Base-by-base conservation (phyloP, 2,113 vertebrate genomes). In the Eira barbara region DNA sequence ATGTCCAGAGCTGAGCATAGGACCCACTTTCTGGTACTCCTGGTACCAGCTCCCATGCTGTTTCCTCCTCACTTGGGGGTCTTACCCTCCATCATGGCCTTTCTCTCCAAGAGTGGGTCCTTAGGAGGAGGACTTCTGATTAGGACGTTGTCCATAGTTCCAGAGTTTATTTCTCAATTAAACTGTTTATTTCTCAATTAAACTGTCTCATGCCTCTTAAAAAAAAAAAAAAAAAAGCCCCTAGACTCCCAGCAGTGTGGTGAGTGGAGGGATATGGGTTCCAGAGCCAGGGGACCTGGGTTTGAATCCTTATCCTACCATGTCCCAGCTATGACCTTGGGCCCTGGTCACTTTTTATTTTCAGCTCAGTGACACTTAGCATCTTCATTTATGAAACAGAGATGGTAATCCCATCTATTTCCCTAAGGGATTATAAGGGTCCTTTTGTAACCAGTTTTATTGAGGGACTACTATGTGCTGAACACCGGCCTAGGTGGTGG, bases 141-240 rank as follows among this genome's bases (percentile, higher is more conserved):
- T 23, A 21, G 69, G 39, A 67, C 17, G 9, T 67, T 92, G 2
- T n/a, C 25, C n/a, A 76, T 34, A 49, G 3, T 36, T 52, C 52
- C 52, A 52, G 52, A 52, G 52, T 52, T 55, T 55, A 57, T 93
- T 82, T 83, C 42, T 73, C 67, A 47, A 97, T 94, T 95, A 98
- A 97, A 97, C 20, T 78, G 6, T 92, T 55, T 55, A 57, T 93
- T 82, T 83, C 42, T 73, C 67, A 47, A 97, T 94, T 95, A 98
- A 97, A 97, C 20, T 78, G 6, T 92, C 20, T 65, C 18, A 25
- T 65, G 20, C 18, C 20, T 79, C 34, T 57, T 57, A 17, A 71
- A 39, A 36, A 71, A 39, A 61, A 27, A 59, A 18, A 57, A 34
- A n/a, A 71, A 71, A 23, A 71, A 39, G 34, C 45, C 23, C 13